Base-by-base conservation (phyloP, 1,140 invertebrate species). In the Hypsibius dujardini region DNA sequence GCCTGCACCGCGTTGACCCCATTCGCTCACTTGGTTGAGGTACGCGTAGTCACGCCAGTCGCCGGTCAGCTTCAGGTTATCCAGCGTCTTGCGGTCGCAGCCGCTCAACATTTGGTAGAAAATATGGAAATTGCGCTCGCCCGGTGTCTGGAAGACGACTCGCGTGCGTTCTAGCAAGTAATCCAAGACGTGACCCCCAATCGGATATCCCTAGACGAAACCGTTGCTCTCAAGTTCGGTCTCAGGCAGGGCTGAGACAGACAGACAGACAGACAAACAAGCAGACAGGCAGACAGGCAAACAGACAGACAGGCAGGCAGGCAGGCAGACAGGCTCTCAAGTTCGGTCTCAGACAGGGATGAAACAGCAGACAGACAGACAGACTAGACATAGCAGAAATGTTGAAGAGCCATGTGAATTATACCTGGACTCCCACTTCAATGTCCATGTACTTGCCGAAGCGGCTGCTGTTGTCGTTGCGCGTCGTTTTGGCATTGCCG, bases 101-200 rank as follows among this genome's bases (percentile, higher is more conserved):
- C 90, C 90, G 15, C 72, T 83, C 45, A 96, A 79, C 62, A 96
- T 79, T 80, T 94, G 91, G 79, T 95, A 95, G 79, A 96, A 96
- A 71, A 95, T 89, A 77, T 96, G 93, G 81, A 94, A 96, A 79
- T 94, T 96, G 56, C 90, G 83, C 77, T 96, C 93, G 0, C 90
- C 90, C 1, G 80, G 75, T 73, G 85, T 87, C 78, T 95, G 92
- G 76, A 87, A 85, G 28, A 95, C 87, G 0, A 96, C 90, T 72
- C 93, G 84, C 0, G 90, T 92, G 77, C 95, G 95, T 81, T 95
- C 93, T 74, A 96, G 80, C 45, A 96, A 82, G 77, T 95, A 93
- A 79, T 92, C 91, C 15, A 91, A 79, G 72, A 92, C 90, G 75
- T 92, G 89, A 1, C 90, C 90, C 70, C 90, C 90, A 46, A 90